These are phyloP conservation scores for Rhopilema esculentum DNA, from an alignment of 30 jellyfish, hydroid and myxozoan species.

Conservation along the genomic window DNA sequence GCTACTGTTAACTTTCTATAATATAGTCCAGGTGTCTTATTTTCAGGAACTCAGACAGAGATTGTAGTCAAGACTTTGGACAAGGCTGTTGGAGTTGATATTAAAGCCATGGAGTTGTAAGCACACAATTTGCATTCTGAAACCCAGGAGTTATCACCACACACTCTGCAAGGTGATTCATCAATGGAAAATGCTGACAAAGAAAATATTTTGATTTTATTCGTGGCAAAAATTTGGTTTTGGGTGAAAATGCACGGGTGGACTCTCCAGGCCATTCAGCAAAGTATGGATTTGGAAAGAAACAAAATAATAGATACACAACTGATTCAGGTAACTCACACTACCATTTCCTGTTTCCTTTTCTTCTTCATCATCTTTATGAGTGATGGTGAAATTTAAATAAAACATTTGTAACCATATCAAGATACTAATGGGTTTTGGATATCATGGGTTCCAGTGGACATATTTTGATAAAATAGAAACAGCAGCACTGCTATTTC, in stretches of 20 bases:
- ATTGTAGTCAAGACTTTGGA: background rate
- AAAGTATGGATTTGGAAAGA: background rate
- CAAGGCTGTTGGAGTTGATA: background rate
- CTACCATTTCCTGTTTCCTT: background rate
- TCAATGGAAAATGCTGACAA: background rate
- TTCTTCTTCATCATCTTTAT: background rate
- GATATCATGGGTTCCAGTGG: background rate
- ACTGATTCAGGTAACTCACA: background rate
- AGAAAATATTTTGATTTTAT: background rate
- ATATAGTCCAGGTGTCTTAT: background rate
- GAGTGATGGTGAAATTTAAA: background rate
- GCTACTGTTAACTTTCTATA: background rate
- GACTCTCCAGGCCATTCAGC: background rate
- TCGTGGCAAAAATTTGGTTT: too few relatives aligned
- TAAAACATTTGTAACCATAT: background rate
- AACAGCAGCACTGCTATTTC: background rate
- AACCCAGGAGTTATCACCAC: background rate
- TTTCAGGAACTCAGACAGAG: constrained; percentile 26
- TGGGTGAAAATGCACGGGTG: background rate
- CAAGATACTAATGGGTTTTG: background rate
- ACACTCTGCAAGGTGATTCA: background rate
- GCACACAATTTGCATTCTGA: background rate
- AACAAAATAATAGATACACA: background rate
- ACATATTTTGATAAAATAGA: background rate
- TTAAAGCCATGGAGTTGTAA: background rate